Base-by-base conservation (phyloP, 37 sponge, comb jelly and placozoan species). In the Sycon ciliatum region DNA sequence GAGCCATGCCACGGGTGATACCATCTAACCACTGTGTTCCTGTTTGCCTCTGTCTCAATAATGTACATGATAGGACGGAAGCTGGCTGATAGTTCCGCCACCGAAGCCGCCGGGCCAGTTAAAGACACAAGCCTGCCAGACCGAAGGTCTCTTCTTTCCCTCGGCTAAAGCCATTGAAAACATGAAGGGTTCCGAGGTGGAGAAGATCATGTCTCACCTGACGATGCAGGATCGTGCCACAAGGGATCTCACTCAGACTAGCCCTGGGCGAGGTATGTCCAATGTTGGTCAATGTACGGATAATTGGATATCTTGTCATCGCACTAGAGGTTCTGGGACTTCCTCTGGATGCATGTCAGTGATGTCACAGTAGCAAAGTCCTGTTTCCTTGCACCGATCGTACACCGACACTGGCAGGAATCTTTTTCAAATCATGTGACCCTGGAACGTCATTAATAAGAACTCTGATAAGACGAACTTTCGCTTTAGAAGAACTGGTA, bases 111-210 rank as follows among this genome's bases (percentile, higher is more conserved):
- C 13, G 16, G 20, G 13, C 29, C 67, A 71, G 36, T n/a, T 68
- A 32, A 61, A 46, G 38, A 56, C 69, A 1, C 46, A 20, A n/a
- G 67, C 62, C 11, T 78, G 77, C 1, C 90, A 89, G 65, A 89
- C 90, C 0, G 74, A 82, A 3, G 83, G 90, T 4, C 42, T 87
- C 34, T 89, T 89, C 78, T 89, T 77, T 73, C 79, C 79, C 23
- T 89, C 90, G 0, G 63, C 82, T 7, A 64, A 67, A 26, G 72
- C 83, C 53, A 73, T 89, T 30, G 40, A 39, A 7, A 52, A 32
- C 32, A 67, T 36, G 34, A 69, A 68, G 61, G 57, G 33, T 3
- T 31, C 70, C 0, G 75, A 74, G 39, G 46, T n/a, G 57, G 58
- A 32, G 30, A 36, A 2, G 24, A 69, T 28, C 1, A 28, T 2